Percentiles rank a stretch among this genome's conserved stretches.
Conservation (phyloP, 2,888 invertebrate genomes). For the Hylaea fasciaria region DNA sequence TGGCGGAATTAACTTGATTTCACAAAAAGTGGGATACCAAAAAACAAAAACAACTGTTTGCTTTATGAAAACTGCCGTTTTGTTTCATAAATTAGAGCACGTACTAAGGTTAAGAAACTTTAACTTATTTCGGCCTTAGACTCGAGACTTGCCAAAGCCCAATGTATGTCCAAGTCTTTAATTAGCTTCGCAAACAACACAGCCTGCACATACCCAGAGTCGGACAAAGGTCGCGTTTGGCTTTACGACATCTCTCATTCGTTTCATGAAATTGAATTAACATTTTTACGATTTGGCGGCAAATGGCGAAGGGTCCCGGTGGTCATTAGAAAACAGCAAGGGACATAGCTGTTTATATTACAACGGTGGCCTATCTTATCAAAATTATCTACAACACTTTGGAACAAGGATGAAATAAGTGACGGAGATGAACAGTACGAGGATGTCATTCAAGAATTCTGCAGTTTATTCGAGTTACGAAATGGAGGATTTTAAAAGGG, state of each 20-base stretch:
- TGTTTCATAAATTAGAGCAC: too few species aligned
- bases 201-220: slow-evolving; percentile 26
- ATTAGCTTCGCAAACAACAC: slow-evolving; percentile 29
- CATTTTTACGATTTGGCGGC: slow-evolving; percentile 70
- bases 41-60: too few species aligned
- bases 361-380: slow-evolving; percentile 13
- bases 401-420: background rate
- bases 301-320: slow-evolving; percentile 60
- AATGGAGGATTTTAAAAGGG: too few species aligned
- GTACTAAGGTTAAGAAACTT: too few species aligned
- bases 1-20: too few species aligned
- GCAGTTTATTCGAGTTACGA: background rate
- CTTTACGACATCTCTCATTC: slow-evolving; percentile 63
- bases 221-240: slow-evolving; percentile 47
- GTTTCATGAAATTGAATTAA: slow-evolving; percentile 64
- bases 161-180: slow-evolving; percentile 20
- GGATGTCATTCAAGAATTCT: background rate
- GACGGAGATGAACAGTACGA: background rate
- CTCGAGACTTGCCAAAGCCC: background rate
- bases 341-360: slow-evolving; percentile 23
- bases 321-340: slow-evolving; percentile 62
- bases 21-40: too few species aligned
- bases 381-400: slow-evolving; percentile 25
- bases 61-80: too few species aligned
- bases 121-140: too few species aligned